Evolutionary conservation across 2,797 vertebrate species (phyloP).

Genomic region (Notolepis coatsorum): DNA sequence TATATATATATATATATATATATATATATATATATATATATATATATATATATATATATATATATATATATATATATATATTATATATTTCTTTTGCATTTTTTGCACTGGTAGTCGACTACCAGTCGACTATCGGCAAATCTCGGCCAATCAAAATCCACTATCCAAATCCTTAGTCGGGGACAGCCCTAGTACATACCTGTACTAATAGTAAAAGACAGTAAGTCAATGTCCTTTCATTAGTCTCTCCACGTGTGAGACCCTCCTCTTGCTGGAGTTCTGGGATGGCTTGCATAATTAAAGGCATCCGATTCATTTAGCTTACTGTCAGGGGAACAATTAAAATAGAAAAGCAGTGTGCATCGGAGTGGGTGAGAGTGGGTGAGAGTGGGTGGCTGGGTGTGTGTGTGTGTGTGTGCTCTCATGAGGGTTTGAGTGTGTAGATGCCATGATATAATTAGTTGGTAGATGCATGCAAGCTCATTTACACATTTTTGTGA

Average conservation of each 20-base stretch:
- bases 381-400: constrained; percentile 6
- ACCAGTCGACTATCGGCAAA: too few species aligned
- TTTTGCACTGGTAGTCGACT: too few species aligned
- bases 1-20: too few species aligned
- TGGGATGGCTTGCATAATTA: constrained; percentile 57
- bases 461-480: too few species aligned
- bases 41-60: too few species aligned
- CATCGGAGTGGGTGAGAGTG: constrained; percentile 11
- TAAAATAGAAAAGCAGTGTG: constrained; percentile 49
- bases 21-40: too few species aligned
- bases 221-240: constrained; percentile 35
- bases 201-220: too few species aligned
- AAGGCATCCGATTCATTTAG: constrained; percentile 49
- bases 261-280: constrained; percentile 22
- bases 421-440: not conserved
- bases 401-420: not conserved
- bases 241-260: constrained; percentile 18
- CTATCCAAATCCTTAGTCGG: too few species aligned
- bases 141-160: too few species aligned
- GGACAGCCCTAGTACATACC: too few species aligned
- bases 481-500: too few species aligned
- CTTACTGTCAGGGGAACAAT: constrained; percentile 60
- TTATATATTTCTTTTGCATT: not conserved
- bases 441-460: too few species aligned
- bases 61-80: not conserved